Conservation (phyloP, 2,113 vertebrate genomes). For the Actenoides hombroni region DNA sequence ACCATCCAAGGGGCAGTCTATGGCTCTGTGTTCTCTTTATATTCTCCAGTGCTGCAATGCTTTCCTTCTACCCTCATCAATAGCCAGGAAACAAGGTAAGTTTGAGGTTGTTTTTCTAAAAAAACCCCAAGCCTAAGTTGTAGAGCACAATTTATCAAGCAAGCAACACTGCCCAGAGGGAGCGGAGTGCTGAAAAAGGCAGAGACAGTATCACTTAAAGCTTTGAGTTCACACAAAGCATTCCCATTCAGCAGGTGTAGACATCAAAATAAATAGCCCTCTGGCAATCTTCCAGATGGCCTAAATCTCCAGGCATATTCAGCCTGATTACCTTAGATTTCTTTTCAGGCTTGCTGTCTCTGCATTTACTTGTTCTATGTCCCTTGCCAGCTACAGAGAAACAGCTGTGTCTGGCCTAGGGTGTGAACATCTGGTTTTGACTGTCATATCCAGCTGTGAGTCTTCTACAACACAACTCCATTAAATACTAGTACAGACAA, state of each 20-base stretch:
- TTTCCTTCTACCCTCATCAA: not conserved
- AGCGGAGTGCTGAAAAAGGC: not conserved
- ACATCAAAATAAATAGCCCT: constrained; percentile 54
- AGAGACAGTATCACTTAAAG: constrained; percentile 12
- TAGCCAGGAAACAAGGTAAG: not conserved
- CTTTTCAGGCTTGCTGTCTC: constrained; percentile 49
- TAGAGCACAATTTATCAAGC: constrained; percentile 6
- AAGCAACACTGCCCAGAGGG: constrained; percentile 2
- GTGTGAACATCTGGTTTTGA: constrained; percentile 52
- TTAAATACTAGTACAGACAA: constrained; percentile 49
- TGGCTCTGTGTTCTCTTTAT: not conserved
- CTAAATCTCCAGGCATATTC: constrained; percentile 58
- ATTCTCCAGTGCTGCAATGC: not conserved
- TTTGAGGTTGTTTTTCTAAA: not conserved
- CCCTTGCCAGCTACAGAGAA: constrained; percentile 58
- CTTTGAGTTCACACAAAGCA: constrained; percentile 49
- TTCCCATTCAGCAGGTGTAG: constrained; percentile 62
- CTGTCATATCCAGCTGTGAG: constrained; percentile 59
- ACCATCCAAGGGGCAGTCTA: not conserved
- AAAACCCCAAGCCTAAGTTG: not conserved
- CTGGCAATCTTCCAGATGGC: constrained; percentile 58
- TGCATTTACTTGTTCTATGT: constrained; percentile 56
- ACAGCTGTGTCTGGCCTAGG: constrained; percentile 54
- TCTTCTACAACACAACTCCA: constrained; percentile 44
- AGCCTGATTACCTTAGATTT: constrained; percentile 61